Conservation (phyloP, 2,113 vertebrate species). For the Trogon melanurus region DNA sequence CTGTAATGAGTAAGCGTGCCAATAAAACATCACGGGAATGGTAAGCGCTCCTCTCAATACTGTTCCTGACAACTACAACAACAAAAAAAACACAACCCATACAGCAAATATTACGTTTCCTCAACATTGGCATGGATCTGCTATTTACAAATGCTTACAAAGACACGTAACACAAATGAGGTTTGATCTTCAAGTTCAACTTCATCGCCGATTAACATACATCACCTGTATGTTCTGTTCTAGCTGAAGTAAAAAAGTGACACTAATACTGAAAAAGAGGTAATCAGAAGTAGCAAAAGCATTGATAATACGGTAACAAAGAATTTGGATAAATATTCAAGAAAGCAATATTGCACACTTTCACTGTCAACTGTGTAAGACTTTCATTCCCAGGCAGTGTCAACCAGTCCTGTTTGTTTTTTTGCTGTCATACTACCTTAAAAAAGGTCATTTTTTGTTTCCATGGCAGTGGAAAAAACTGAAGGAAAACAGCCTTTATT, state of each 20-base stretch:
- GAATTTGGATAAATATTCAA: slow-evolving; percentile 50
- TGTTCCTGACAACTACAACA: slow-evolving; percentile 36
- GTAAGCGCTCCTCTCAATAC: slow-evolving; percentile 56
- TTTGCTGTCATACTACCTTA: slow-evolving; percentile 59
- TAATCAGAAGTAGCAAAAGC: slow-evolving; percentile 68
- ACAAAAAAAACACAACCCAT: slow-evolving; percentile 20
- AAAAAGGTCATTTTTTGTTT: slow-evolving; percentile 69
- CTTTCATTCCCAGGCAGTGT: slow-evolving; percentile 52
- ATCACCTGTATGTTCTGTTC: slow-evolving; percentile 55
- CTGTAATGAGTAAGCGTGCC: slow-evolving; percentile 21
- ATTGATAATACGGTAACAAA: slow-evolving; percentile 37
- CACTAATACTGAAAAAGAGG: slow-evolving; percentile 76
- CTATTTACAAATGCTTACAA: slow-evolving; percentile 77
- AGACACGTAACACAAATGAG: slow-evolving; percentile 70
- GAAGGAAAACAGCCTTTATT: slow-evolving; percentile 77
- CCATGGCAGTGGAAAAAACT: slow-evolving; percentile 51
- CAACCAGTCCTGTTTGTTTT: slow-evolving; percentile 60
- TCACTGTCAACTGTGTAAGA: slow-evolving; percentile 56
- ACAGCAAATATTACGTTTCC: slow-evolving; percentile 4
- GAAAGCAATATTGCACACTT: slow-evolving; percentile 74
- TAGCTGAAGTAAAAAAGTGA: slow-evolving; percentile 75
- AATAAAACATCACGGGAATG: slow-evolving; percentile 51
- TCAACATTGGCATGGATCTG: slow-evolving; percentile 58
- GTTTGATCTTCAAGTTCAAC: slow-evolving; percentile 75
- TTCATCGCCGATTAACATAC: slow-evolving; percentile 66